Evolutionary conservation across 2,797 vertebrate genomes (phyloP).

Genomic region (Rhinogobio ventralis): DNA sequence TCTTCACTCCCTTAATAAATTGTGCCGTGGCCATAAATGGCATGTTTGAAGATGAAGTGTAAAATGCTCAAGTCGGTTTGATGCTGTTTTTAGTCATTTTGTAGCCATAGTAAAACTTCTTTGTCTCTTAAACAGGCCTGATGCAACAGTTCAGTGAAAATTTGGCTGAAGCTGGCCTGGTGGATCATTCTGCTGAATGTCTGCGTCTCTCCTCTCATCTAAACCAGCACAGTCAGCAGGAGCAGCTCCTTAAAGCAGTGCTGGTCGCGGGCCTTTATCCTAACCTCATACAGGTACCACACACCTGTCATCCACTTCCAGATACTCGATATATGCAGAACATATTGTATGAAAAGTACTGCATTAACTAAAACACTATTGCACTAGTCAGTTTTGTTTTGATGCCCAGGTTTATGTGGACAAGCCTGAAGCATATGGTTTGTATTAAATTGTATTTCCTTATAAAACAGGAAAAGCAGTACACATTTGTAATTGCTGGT

Average conservation of each 20-base stretch:
- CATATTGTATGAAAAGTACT: not conserved
- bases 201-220: constrained; percentile 76
- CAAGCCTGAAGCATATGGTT: not conserved
- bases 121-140: constrained; percentile 79
- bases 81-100: not conserved
- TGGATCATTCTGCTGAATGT: constrained; percentile 79
- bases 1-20: not conserved
- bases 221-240: constrained; percentile 88
- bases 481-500: not conserved
- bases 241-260: constrained; percentile 93
- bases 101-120: not conserved
- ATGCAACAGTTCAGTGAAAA: constrained; percentile 95
- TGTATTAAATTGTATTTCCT: not conserved
- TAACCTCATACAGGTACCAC: constrained; percentile 93
- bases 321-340: not conserved
- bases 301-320: not conserved
- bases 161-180: constrained; percentile 85
- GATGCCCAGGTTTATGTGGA: no score
- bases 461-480: not conserved
- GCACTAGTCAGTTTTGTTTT: not conserved
- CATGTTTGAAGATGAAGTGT: not conserved
- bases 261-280: constrained; percentile 94
- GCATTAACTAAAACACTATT: not conserved
- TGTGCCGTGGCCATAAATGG: not conserved
- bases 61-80: not conserved